Base-by-base conservation (phyloP, 2,113 vertebrate genomes). In the Smithornis capensis region DNA sequence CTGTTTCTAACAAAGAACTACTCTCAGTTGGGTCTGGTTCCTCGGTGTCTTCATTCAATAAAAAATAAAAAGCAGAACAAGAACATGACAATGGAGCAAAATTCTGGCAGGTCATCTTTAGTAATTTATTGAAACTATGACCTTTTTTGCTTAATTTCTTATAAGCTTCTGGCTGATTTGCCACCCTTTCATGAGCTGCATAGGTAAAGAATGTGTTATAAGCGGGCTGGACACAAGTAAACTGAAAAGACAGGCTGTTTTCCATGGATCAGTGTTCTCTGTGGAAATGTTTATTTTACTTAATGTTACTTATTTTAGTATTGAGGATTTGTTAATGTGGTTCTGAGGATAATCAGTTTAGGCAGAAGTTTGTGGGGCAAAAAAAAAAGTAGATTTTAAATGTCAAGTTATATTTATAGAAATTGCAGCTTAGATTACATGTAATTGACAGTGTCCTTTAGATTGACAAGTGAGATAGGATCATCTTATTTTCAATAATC, bases 401-500 rank as follows among this genome's bases (percentile, higher is more conserved):
- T 91, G 91, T 96, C 93, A 94, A 75, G 55, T 94, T 87, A 50
- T 95, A 95, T 97, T 98, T 98, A 94, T 85, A 95, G 92, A 93
- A 82, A 77, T 88, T 92, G 64, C 83, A 81, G 31, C 19, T 95
- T 97, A 95, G 82, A 89, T 97, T 97, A 95, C 78, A 59, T 78
- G 90, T 94, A 96, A 96, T 88, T 73, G 92, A 96, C 71, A 95
- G 89, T 94, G 92, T 97, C 97, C 96, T 97, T 97, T 97, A 94
- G 77, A 94, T 91, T 95, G 96, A 96, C 94, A 97, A 97, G 69
- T 88, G 84, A 84, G 94, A 97, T 96, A 96, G 96, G 88, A 97
- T 94, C 94, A 94, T 97, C 93, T 95, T 79, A 45, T 96, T 96
- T 97, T 96, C 96, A 97, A 95, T 96, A 94, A 93, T 96, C 91